Conservation (phyloP, 1,140 invertebrate genomes). For the Temnothorax curvispinosus region DNA sequence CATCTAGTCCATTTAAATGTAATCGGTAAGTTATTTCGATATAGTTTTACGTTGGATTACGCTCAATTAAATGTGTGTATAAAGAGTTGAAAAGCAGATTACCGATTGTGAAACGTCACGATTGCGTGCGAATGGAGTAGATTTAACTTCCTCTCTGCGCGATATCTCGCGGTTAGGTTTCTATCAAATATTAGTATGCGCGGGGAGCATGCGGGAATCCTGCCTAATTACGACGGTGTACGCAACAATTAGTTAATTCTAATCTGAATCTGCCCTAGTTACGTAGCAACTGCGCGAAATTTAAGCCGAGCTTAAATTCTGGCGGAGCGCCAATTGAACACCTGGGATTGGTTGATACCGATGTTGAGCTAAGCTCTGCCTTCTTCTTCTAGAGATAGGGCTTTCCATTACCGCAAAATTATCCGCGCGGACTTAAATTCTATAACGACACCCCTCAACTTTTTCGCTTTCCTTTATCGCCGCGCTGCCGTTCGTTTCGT, state of each 20-base stretch:
- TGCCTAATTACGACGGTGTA: conserved; percentile 67
- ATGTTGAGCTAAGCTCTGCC: conserved; percentile 64
- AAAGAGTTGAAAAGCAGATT: not conserved
- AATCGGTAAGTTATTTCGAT: conserved; percentile 90
- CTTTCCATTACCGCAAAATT: conserved; percentile 68
- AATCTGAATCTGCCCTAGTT: conserved; percentile 73
- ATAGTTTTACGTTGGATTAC: not conserved
- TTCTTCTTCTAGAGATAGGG: conserved; percentile 38
- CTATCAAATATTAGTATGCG: conserved; percentile 63
- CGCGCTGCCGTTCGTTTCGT: not conserved
- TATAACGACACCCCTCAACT: conserved; percentile 24
- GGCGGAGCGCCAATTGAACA: conserved; percentile 73
- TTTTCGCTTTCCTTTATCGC: conserved; percentile 50
- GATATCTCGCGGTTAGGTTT: conserved; percentile 33
- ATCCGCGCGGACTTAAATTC: conserved; percentile 62
- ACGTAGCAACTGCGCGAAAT: conserved; percentile 58
- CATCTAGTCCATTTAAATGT: conserved; percentile 94
- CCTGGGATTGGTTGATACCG: conserved; percentile 73
- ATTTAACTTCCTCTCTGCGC: not conserved
- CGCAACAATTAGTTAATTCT: conserved; percentile 76
- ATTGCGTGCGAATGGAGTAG: not conserved
- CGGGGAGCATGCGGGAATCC: conserved; percentile 31
- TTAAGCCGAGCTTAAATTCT: conserved; percentile 74
- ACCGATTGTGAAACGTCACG: not conserved
- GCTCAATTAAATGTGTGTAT: too few relatives aligned